Evolutionary conservation across 2,888 invertebrate genomes (phyloP).

Genomic region (Caenorhabditis parvicauda): DNA sequence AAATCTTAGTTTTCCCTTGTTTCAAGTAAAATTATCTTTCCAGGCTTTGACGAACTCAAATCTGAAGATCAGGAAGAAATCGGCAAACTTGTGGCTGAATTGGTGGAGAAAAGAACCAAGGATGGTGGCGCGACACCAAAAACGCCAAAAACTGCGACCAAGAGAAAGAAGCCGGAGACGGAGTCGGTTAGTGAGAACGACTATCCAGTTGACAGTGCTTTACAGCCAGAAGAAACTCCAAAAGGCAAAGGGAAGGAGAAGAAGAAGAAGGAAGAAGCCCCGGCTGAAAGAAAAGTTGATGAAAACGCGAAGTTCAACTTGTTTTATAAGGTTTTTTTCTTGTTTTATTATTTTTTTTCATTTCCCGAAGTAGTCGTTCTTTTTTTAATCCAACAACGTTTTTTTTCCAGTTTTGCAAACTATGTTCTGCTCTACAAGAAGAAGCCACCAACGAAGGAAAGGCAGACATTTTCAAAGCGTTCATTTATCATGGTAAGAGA

Average conservation of each 20-base stretch:
- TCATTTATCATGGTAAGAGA: conserved; percentile 27
- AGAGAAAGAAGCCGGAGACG: conserved; percentile 7
- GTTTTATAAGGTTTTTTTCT: conserved; percentile 26
- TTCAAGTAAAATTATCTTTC: no score
- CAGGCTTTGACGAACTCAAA: conserved; percentile 15
- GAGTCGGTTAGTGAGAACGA: conserved; percentile 1
- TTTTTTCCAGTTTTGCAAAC: conserved; percentile 32
- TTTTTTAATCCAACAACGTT: not conserved
- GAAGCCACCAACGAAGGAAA: conserved; percentile 34
- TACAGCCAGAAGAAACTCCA: not conserved
- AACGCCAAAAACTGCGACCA: conserved; percentile 23
- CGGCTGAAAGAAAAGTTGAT: conserved; percentile 9
- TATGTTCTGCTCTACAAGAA: conserved; percentile 38
- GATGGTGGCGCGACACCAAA: conserved; percentile 15
- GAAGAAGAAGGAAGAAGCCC: conserved; percentile 4
- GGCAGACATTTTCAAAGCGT: conserved; percentile 17
- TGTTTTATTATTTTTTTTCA: no score
- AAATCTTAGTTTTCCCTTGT: no score
- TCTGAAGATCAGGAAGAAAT: conserved; percentile 27
- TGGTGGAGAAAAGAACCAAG: conserved; percentile 22
- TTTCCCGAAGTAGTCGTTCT: no score
- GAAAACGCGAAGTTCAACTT: conserved; percentile 33
- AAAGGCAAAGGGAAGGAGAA: conserved; percentile 12
- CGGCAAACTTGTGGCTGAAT: conserved; percentile 35
- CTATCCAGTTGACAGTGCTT: conserved; percentile 2